Conservation (phyloP, 2,888 invertebrate genomes). For the Byasa hedistus region DNA sequence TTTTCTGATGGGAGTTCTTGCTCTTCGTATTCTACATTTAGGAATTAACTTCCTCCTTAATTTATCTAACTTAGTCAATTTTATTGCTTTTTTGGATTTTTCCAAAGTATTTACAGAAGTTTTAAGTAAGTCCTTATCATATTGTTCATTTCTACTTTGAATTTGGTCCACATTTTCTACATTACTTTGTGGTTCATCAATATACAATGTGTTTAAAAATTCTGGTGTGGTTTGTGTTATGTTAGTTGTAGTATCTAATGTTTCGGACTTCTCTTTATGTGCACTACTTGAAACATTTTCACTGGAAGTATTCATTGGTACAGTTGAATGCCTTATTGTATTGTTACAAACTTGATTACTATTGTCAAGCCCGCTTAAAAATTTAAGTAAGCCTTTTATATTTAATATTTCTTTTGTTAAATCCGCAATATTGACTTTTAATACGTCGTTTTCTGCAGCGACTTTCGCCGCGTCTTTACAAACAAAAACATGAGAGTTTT, state of each 20-base stretch:
- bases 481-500: slow-evolving; percentile 16
- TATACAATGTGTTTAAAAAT: background rate
- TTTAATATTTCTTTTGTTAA: slow-evolving; percentile 41
- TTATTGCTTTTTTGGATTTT: slow-evolving; percentile 40
- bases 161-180: slow-evolving; percentile 1
- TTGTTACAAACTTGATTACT: slow-evolving; percentile 24
- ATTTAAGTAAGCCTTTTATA: slow-evolving; percentile 41
- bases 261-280: slow-evolving; percentile 4
- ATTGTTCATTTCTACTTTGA: slow-evolving; percentile 5
- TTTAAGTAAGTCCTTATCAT: slow-evolving; percentile 5
- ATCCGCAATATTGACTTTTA: slow-evolving; percentile 38
- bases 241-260: background rate
- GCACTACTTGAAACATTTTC: background rate
- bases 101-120: slow-evolving; percentile 18
- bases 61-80: slow-evolving; percentile 54
- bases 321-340: background rate
- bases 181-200: background rate
- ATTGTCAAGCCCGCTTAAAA: slow-evolving; percentile 15
- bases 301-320: background rate
- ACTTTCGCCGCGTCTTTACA: slow-evolving; percentile 42
- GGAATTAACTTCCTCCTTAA: slow-evolving; percentile 52
- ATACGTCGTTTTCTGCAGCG: slow-evolving; percentile 41
- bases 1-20: slow-evolving; percentile 35
- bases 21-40: slow-evolving; percentile 54
- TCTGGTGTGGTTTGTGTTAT: background rate